phyloP scores from a whole-genome alignment of 2,888 invertebrate species.

The Aspidiotus destructor region DNA sequence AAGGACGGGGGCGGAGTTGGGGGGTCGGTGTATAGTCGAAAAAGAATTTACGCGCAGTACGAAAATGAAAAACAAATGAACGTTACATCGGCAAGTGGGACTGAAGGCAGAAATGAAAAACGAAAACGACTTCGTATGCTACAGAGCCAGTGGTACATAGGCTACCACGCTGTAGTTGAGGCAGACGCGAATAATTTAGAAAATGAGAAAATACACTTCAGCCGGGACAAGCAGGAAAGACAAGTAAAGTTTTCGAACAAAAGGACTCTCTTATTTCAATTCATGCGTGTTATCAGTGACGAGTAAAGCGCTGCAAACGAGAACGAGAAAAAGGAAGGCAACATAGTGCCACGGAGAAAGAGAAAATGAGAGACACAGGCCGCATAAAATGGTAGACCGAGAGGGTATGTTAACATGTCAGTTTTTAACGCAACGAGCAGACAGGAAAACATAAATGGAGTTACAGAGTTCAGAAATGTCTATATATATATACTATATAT shows the following conservation, averaged over 20 bases:
- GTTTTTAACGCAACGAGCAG: background rate
- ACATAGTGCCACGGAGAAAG: background rate
- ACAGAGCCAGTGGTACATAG: slow-evolving; percentile 1
- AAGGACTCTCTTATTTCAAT: slow-evolving; percentile 32
- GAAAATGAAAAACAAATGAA: background rate
- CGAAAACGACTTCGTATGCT: slow-evolving; percentile 2
- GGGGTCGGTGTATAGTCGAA: no score
- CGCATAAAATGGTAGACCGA: background rate
- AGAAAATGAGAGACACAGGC: background rate
- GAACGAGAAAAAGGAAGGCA: background rate
- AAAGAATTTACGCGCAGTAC: background rate
- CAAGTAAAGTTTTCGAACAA: slow-evolving; percentile 32
- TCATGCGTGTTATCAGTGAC: slow-evolving; percentile 32
- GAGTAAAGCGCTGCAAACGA: slow-evolving; percentile 4
- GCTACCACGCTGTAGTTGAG: background rate
- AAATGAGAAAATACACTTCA: slow-evolving; percentile 33
- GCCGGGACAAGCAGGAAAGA: slow-evolving; percentile 31
- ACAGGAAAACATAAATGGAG: slow-evolving; percentile 2
- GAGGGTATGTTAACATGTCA: background rate
- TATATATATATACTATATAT: background rate
- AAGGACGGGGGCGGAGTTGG: no score
- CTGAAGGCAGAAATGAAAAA: background rate
- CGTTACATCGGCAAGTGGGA: background rate
- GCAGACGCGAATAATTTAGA: slow-evolving; percentile 30
- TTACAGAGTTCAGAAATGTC: background rate